Conservation (phyloP, 2,113 vertebrate species). For the Misgurnus anguillicaudatus region DNA sequence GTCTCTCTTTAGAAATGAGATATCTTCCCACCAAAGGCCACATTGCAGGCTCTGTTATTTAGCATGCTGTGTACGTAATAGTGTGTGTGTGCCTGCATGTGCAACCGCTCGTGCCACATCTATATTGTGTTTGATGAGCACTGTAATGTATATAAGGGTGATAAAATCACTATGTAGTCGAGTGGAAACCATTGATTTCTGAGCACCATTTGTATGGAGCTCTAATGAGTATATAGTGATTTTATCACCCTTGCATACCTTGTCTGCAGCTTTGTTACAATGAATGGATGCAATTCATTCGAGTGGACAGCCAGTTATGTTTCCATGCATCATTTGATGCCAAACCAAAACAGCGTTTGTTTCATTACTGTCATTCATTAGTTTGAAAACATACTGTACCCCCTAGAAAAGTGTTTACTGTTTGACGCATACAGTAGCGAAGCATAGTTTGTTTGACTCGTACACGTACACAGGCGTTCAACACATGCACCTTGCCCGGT, state of each 20-base stretch:
- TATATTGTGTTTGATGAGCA: conserved; percentile 6
- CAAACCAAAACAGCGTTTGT: neutral
- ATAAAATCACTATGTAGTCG: conserved; percentile 7
- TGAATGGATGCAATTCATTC: conserved; percentile 9
- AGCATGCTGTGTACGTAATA: conserved; percentile 70
- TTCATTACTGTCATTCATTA: conserved; percentile 4
- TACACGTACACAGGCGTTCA: too few relatives aligned
- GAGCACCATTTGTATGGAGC: neutral
- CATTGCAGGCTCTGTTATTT: conserved; percentile 95
- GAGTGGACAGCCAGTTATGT: neutral
- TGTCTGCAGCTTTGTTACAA: too few relatives aligned
- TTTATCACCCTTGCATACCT: too few relatives aligned
- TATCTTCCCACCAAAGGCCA: conserved; percentile 97
- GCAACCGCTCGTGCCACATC: conserved; percentile 29
- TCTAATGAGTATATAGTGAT: too few relatives aligned
- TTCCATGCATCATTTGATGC: conserved; percentile 12
- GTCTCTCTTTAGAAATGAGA: conserved; percentile 99
- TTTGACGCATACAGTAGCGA: too few relatives aligned
- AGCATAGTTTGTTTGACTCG: too few relatives aligned
- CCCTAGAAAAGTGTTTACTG: neutral
- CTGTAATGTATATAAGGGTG: conserved; percentile 19
- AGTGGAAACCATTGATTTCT: neutral
- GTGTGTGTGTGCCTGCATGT: conserved; percentile 57
- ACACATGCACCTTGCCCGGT: too few relatives aligned
- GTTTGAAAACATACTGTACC: neutral